Evolutionary conservation across 2,888 invertebrate genomes (phyloP).

Genomic region (Lampropteryx suffumata): DNA sequence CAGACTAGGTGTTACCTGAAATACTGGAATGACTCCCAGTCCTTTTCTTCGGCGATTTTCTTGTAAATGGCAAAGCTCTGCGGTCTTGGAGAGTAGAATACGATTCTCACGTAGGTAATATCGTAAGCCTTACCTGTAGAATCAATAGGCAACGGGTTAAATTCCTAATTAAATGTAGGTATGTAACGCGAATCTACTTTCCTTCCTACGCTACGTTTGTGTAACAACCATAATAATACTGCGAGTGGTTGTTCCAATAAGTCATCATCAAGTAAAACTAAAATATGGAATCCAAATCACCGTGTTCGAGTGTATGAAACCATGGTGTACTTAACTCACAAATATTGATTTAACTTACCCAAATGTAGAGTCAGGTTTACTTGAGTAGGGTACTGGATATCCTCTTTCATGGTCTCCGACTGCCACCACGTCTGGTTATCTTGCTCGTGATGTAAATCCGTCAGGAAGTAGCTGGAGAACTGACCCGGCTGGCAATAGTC

Average conservation of each 20-base stretch:
- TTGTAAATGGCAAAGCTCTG: slow-evolving; percentile 99
- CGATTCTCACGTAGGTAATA: slow-evolving; percentile 96
- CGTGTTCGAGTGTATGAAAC: too few relatives aligned
- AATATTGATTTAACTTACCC: slow-evolving; percentile 75
- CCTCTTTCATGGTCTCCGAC: slow-evolving; percentile 98
- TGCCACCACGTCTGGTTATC: slow-evolving; percentile 98
- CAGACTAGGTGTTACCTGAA: too few relatives aligned
- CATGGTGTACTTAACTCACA: too few relatives aligned
- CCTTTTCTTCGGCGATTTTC: slow-evolving; percentile 88
- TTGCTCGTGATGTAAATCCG: slow-evolving; percentile 96
- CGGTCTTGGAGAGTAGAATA: slow-evolving; percentile 97
- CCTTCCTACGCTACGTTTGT: neutral
- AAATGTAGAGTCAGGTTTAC: slow-evolving; percentile 96
- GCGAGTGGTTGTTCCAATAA: neutral
- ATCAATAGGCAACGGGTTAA: too few relatives aligned
- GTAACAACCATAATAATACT: too few relatives aligned
- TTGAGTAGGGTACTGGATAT: slow-evolving; percentile 93
- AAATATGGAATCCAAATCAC: too few relatives aligned
- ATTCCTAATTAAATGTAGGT: too few relatives aligned
- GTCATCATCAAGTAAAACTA: too few relatives aligned
- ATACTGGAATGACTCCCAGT: slow-evolving; percentile 95
- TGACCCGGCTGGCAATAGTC: slow-evolving; percentile 87
- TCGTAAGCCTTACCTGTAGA: slow-evolving; percentile 95
- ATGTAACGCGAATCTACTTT: too few relatives aligned
- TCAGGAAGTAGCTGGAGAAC: slow-evolving; percentile 86